Percentiles rank a stretch among this genome's conserved stretches.
These are phyloP conservation scores for Paracyprichromis sp. DNA, from an alignment of 2,113 vertebrate species.

Conservation along the genomic window DNA sequence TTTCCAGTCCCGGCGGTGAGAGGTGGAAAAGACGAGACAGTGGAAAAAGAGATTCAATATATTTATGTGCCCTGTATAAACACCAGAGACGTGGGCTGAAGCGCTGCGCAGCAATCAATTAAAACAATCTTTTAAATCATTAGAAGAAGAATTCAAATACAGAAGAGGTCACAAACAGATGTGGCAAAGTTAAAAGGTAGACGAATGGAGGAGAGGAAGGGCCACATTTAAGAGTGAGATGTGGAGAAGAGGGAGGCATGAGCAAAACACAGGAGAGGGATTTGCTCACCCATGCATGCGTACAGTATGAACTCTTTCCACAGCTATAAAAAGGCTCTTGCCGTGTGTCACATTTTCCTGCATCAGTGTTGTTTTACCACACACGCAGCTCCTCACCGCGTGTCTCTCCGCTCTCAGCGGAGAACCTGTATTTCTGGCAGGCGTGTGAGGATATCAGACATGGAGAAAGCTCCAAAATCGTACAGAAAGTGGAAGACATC, in stretches of 20 bases:
- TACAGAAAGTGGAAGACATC: conserved; percentile 74
- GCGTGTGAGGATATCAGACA: conserved; percentile 87
- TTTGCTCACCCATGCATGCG: background rate
- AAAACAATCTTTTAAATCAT: background rate
- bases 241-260: background rate
- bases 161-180: fast-evolving
- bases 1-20: background rate
- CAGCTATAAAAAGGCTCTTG: background rate
- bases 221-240: background rate
- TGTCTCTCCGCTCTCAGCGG: conserved; percentile 64
- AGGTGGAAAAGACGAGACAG: background rate
- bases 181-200: background rate
- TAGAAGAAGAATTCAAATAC: background rate
- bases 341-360: background rate
- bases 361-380: background rate
- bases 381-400: background rate
- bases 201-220: background rate
- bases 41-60: background rate
- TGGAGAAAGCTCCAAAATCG: conserved; percentile 78
- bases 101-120: background rate
- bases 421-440: conserved; percentile 94
- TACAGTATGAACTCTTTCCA: background rate
- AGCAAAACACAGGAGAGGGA: background rate
- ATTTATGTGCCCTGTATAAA: background rate
- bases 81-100: background rate